phyloP scores from a whole-genome alignment of 2,113 vertebrate genomes.

The Stegostoma tigrinum region DNA sequence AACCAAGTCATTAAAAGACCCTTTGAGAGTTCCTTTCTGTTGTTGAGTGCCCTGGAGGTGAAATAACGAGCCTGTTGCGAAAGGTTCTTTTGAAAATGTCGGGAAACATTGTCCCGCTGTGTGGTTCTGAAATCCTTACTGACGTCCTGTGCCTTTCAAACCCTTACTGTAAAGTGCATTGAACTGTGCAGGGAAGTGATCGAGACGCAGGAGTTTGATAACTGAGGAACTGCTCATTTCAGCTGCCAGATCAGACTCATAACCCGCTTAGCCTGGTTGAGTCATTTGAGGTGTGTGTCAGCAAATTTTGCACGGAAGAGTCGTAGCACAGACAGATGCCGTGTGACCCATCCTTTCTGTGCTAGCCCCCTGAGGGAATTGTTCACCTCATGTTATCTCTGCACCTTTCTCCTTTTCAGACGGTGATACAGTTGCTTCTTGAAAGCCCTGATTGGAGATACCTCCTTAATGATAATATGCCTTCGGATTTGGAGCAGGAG shows the following conservation, averaged over 20 bases:
- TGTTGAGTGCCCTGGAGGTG: neutral
- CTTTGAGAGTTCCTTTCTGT: neutral
- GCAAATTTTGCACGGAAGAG: neutral
- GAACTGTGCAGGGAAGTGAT: neutral
- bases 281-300: neutral
- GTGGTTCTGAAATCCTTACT: neutral
- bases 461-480: no score
- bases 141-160: neutral
- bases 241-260: neutral
- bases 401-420: no score
- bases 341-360: neutral
- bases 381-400: neutral
- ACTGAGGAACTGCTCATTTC: neutral
- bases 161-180: neutral
- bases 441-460: no score
- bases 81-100: neutral
- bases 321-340: neutral
- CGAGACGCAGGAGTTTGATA: neutral
- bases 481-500: no score
- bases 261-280: no score
- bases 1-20: neutral
- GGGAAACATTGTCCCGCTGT: neutral
- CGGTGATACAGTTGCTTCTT: no score
- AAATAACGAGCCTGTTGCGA: constrained; percentile 35
- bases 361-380: neutral